A percentile compares a stretch with the other conserved stretches of the same genome.
These are phyloP conservation scores for Caloenas nicobarica DNA, from an alignment of 2,113 vertebrate species.

Conservation along the genomic window DNA sequence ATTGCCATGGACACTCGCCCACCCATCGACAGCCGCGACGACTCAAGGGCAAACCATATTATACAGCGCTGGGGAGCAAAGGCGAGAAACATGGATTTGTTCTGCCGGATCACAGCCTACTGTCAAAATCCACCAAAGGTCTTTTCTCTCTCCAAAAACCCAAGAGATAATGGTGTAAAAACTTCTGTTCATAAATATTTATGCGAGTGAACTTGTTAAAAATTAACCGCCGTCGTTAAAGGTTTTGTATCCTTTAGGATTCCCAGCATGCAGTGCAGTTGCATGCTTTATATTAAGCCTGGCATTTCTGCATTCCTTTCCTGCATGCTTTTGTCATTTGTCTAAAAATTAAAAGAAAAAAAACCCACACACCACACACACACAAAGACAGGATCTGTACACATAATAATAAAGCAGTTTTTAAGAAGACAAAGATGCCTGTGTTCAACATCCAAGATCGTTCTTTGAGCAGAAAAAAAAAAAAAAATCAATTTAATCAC, in stretches of 20 bases:
- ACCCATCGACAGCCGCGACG: neutral
- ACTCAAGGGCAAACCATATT: neutral
- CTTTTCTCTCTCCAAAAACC: constrained; percentile 49
- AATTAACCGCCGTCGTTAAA: constrained; percentile 65
- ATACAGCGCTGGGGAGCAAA: neutral
- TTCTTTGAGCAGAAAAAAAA: constrained; percentile 33
- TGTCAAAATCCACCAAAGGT: constrained; percentile 40
- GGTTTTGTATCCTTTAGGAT: constrained; percentile 67
- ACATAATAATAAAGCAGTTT: constrained; percentile 71
- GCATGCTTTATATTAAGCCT: constrained; percentile 68
- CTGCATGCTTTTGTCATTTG: constrained; percentile 70
- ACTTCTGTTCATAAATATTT: constrained; percentile 71
- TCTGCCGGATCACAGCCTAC: constrained; percentile 32
- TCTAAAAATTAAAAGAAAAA: constrained; percentile 68
- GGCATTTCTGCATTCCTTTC: constrained; percentile 69
- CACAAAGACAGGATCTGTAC: constrained; percentile 69
- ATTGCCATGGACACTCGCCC: neutral
- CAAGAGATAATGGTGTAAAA: constrained; percentile 61
- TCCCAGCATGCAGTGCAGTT: constrained; percentile 57
- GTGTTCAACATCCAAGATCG: constrained; percentile 68
- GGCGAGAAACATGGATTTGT: constrained; percentile 9
- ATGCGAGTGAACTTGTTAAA: constrained; percentile 68
- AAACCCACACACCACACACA: constrained; percentile 57
- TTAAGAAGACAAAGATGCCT: constrained; percentile 71
- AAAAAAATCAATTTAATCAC: constrained; percentile 60